A percentile compares a stretch with the other conserved stretches of the same genome.
Evolutionary conservation across 2,888 invertebrate species (phyloP).

Genomic region (Papilio elwesi): DNA sequence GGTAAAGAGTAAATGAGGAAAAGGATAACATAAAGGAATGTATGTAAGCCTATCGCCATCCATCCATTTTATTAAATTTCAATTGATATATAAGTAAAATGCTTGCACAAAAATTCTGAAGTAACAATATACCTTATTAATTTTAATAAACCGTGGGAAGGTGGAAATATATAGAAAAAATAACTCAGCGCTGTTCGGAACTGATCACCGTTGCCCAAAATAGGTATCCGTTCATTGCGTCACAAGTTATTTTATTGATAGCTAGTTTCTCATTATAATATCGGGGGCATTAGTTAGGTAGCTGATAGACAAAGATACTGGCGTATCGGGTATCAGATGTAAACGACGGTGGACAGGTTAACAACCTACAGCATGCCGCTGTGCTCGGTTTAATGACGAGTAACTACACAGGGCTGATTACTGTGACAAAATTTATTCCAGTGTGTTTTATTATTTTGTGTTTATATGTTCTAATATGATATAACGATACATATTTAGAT

Average conservation of each 20-base stretch:
- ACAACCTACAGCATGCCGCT: slow-evolving; percentile 75
- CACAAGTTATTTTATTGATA: slow-evolving; percentile 57
- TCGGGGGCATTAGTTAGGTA: slow-evolving; percentile 65
- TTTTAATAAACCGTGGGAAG: slow-evolving; percentile 1
- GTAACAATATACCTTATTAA: neutral
- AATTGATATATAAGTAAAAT: too few relatives aligned
- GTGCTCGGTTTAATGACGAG: slow-evolving; percentile 64
- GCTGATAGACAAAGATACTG: slow-evolving; percentile 73
- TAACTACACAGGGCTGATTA: slow-evolving; percentile 63
- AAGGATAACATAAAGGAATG: too few relatives aligned
- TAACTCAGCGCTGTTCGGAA: neutral
- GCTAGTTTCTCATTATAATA: slow-evolving; percentile 64
- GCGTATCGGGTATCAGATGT: slow-evolving; percentile 77
- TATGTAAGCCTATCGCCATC: too few relatives aligned
- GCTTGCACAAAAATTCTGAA: neutral
- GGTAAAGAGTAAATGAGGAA: too few relatives aligned
- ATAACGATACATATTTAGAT: too few relatives aligned
- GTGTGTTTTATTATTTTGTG: neutral
- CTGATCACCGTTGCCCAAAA: slow-evolving; percentile 13
- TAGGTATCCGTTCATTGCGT: slow-evolving; percentile 40
- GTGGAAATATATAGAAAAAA: neutral
- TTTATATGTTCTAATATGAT: too few relatives aligned
- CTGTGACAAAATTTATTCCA: slow-evolving; percentile 1
- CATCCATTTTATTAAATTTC: too few relatives aligned
- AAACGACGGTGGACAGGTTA: slow-evolving; percentile 73